Conservation (phyloP, 2,113 vertebrate species). For the Clarias gariepinus region DNA sequence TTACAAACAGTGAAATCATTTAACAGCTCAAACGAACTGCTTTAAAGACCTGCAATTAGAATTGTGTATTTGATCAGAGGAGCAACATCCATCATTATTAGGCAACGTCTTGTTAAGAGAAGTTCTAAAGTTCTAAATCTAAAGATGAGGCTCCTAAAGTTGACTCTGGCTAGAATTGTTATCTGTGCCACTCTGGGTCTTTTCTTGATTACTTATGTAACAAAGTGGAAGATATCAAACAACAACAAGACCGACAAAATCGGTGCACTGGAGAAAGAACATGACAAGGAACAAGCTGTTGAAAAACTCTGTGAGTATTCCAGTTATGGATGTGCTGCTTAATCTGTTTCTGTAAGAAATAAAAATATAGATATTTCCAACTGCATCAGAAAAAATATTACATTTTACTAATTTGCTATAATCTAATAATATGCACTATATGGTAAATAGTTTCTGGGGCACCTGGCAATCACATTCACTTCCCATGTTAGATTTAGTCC, state of each 20-base stretch:
- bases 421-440: neutral
- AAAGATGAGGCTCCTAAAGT: neutral
- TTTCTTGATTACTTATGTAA: constrained; percentile 1
- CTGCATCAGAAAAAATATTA: neutral
- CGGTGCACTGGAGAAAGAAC: neutral
- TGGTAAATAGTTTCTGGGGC: neutral
- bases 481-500: too few relatives aligned
- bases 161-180: neutral
- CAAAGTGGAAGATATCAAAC: neutral
- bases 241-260: neutral
- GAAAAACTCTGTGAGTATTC: constrained; percentile 19
- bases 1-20: too few relatives aligned
- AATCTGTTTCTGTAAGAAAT: neutral
- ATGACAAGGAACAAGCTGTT: neutral
- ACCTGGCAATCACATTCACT: neutral
- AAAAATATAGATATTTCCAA: neutral
- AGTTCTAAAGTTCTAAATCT: neutral
- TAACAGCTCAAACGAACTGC: neutral
- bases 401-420: neutral
- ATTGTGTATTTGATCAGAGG: neutral
- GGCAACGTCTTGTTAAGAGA: neutral
- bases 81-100: neutral
- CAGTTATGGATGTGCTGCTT: neutral
- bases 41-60: neutral
- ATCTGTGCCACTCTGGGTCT: neutral